Base-by-base conservation (phyloP, 2,888 invertebrate species). In the Hyalella azteca region DNA sequence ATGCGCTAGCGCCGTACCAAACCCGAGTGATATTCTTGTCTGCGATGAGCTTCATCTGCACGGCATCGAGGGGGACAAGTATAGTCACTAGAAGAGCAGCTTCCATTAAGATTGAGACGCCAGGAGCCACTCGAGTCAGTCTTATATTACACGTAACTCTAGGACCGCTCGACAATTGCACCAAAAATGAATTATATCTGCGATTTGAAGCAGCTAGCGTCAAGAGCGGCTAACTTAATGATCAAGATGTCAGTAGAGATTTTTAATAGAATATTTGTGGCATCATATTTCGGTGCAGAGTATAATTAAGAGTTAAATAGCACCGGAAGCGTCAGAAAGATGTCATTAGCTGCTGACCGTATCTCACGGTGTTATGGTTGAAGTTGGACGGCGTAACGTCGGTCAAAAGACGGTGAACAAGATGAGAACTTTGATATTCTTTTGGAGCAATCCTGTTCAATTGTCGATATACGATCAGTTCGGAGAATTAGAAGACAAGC, bases 231-330 rank as follows among this genome's bases (percentile, higher is more conserved):
- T 29, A 54, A 54, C 26, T 54, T 54, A 26, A 54, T 29, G 54
- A 54, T 26, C 54, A 13, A 22, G 54, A 54, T 54, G 54, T 54
- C 54, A 54, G 54, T 54, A 54, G 54, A 54, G 54, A 54, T 54
- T 54, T 54, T 54, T 54, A 54, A 54, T 29, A 54, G 54, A 54
- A 29, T 54, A 54, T 54, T 54, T 54, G 29, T 54, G 54, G 54
- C 54, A 54, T 29, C 9, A 29, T 26, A 54, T 54, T 29, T 54
- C 4, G 11, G 54, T 29, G 54, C 29, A 54, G 29, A 29, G 54
- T 54, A 54, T 54, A 54, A 54, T 54, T 54, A 54, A 54, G 54
- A 54, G 26, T 54, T 54, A 54, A 54, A 54, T 54, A 54, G 54
- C 29, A 54, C 54, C 54, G 54, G 54, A 54, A 54, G 54, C 29